Conservation (phyloP, 2,888 invertebrate genomes). For the Lampropteryx suffumata region DNA sequence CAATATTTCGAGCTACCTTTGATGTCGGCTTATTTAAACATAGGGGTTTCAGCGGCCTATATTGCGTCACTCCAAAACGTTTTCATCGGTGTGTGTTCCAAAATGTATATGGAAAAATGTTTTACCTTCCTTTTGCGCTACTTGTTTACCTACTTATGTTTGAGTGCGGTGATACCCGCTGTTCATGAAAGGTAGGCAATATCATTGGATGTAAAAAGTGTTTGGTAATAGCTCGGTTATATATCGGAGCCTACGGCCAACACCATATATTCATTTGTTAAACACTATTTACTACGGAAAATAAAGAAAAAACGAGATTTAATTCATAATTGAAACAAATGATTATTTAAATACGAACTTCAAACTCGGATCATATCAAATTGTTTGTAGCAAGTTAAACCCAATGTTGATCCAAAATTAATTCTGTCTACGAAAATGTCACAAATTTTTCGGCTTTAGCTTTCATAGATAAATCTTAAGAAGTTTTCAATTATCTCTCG, state of each 20-base stretch:
- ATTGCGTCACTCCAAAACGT: constrained; percentile 60
- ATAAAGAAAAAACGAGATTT: too few relatives aligned
- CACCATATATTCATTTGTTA: too few relatives aligned
- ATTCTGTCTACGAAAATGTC: background rate
- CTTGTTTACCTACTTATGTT: constrained; percentile 30
- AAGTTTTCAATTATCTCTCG: too few relatives aligned
- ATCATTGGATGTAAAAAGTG: constrained; percentile 2
- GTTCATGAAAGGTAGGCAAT: constrained; percentile 16
- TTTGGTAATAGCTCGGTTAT: too few relatives aligned
- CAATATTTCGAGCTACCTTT: constrained; percentile 63
- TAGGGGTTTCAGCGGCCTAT: constrained; percentile 58
- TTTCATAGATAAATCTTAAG: too few relatives aligned
- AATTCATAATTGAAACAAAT: too few relatives aligned
- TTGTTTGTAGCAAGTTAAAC: too few relatives aligned
- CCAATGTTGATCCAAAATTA: background rate
- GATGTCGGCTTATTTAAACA: constrained; percentile 74
- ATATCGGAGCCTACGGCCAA: too few relatives aligned
- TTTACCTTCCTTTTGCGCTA: constrained; percentile 34
- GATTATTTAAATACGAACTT: too few relatives aligned
- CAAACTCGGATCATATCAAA: too few relatives aligned
- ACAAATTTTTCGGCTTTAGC: background rate
- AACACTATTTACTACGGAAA: too few relatives aligned
- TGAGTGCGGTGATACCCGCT: constrained; percentile 25
- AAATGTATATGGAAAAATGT: constrained; percentile 44
- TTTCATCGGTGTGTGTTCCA: constrained; percentile 44